These are phyloP conservation scores for Anoncus sp. DNA, from an alignment of 2,888 invertebrate species.

Conservation along the genomic window DNA sequence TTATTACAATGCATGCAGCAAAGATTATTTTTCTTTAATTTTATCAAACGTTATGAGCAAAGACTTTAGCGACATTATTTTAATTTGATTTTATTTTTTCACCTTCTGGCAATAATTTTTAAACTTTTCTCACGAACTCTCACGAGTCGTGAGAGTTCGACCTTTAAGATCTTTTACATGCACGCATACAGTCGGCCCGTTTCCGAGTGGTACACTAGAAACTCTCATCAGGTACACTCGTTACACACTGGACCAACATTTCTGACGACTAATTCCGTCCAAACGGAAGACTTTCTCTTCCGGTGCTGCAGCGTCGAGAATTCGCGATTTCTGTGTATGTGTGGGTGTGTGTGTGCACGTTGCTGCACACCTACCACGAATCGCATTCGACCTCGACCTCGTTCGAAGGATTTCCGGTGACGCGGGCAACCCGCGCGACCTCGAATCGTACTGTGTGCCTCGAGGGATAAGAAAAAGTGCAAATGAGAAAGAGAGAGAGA, in stretches of 20 bases:
- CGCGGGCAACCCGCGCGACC: constrained; percentile 54
- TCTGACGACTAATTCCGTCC: constrained; percentile 51
- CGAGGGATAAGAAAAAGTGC: constrained; percentile 46
- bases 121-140: constrained; percentile 27
- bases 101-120: constrained; percentile 41
- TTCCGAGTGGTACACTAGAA: constrained; percentile 42
- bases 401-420: constrained; percentile 64
- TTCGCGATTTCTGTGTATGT: background rate
- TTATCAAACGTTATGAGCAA: background rate
- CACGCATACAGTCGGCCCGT: constrained; percentile 1
- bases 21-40: background rate
- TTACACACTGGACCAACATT: constrained; percentile 45
- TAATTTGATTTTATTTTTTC: constrained; percentile 27
- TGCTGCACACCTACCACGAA: constrained; percentile 45
- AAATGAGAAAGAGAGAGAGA: constrained; percentile 10
- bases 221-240: constrained; percentile 51
- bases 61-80: constrained; percentile 13
- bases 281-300: constrained; percentile 39
- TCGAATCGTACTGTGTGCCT: constrained; percentile 53
- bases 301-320: constrained; percentile 6
- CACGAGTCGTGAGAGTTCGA: no score
- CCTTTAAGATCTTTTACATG: constrained; percentile 5
- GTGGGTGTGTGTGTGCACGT: constrained; percentile 4
- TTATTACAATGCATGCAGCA: background rate
- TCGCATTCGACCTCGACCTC: constrained; percentile 66